A percentile compares a stretch with the other conserved stretches of the same genome.
Conservation (phyloP, 2,888 invertebrate species). For the Endomychus coccineus region DNA sequence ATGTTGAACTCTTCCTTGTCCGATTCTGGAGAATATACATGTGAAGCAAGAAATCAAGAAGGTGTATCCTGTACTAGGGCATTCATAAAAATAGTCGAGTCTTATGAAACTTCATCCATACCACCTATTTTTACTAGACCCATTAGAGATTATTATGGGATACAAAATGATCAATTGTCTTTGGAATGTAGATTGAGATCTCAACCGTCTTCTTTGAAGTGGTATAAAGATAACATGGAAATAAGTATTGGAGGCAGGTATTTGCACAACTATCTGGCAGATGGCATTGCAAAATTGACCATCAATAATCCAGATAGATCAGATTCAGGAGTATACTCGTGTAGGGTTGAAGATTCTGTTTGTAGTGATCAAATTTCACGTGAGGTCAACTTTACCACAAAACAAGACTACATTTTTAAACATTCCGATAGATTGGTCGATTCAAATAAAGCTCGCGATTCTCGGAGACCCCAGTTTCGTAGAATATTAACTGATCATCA, state of each 20-base stretch:
- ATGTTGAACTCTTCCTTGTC: slow-evolving; percentile 57
- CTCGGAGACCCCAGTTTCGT: slow-evolving; percentile 54
- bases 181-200: slow-evolving; percentile 74
- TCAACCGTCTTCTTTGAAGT: slow-evolving; percentile 64
- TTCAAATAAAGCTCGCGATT: too few relatives aligned
- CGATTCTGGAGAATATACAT: slow-evolving; percentile 74
- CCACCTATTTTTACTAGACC: slow-evolving; percentile 68
- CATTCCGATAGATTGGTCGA: too few relatives aligned
- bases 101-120: slow-evolving; percentile 42
- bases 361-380: slow-evolving; percentile 70
- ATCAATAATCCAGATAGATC: slow-evolving; percentile 57
- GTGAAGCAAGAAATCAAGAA: slow-evolving; percentile 67
- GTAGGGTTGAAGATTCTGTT: slow-evolving; percentile 65
- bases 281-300: slow-evolving; percentile 65
- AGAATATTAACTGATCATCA: slow-evolving; percentile 62
- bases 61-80: slow-evolving; percentile 66
- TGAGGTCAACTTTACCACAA: slow-evolving; percentile 55
- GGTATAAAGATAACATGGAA: slow-evolving; percentile 64
- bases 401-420: slow-evolving; percentile 22
- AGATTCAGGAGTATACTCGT: slow-evolving; percentile 69
- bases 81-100: slow-evolving; percentile 64
- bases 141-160: slow-evolving; percentile 63
- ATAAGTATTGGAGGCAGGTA: slow-evolving; percentile 53
- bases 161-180: slow-evolving; percentile 63
- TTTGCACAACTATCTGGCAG: slow-evolving; percentile 59